Evolutionary conservation across 2,888 invertebrate genomes (phyloP).

Genomic region (Notocelia uddmanniana): DNA sequence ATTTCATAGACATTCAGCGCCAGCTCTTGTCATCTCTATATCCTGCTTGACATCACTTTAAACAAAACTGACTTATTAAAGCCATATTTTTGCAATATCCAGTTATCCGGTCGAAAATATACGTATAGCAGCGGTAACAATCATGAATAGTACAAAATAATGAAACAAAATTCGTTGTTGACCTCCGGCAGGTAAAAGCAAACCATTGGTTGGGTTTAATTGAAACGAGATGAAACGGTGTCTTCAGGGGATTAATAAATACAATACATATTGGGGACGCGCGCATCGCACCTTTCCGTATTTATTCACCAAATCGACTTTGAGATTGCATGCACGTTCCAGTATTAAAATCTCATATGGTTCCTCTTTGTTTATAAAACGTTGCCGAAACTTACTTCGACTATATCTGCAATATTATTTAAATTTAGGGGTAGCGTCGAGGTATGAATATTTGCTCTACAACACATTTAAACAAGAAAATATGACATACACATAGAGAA

Average conservation of each 20-base stretch:
- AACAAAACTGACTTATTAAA: too few relatives aligned
- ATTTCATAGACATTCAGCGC: too few relatives aligned
- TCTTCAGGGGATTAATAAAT: constrained; percentile 49
- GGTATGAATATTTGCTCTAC: not conserved
- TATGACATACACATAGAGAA: not conserved
- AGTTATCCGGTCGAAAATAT: not conserved
- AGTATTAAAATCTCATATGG: constrained; percentile 29
- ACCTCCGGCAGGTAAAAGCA: constrained; percentile 9
- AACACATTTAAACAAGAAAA: not conserved
- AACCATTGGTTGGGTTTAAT: constrained; percentile 44
- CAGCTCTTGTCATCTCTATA: too few relatives aligned
- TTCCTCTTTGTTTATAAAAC: constrained; percentile 17
- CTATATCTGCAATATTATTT: not conserved
- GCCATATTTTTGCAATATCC: not conserved
- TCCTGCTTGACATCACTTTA: too few relatives aligned
- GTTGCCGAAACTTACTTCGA: constrained; percentile 14
- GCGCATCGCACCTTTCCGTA: constrained; percentile 39
- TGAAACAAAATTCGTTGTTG: not conserved
- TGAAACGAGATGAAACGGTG: constrained; percentile 40
- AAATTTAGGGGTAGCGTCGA: not conserved
- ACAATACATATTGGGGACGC: constrained; percentile 45
- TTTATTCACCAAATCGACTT: constrained; percentile 44
- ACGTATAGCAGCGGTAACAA: not conserved
- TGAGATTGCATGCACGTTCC: constrained; percentile 30
- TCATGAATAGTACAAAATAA: not conserved